phyloP scores from a whole-genome alignment of 1,140 invertebrate genomes.

The Hyles vespertilio region DNA sequence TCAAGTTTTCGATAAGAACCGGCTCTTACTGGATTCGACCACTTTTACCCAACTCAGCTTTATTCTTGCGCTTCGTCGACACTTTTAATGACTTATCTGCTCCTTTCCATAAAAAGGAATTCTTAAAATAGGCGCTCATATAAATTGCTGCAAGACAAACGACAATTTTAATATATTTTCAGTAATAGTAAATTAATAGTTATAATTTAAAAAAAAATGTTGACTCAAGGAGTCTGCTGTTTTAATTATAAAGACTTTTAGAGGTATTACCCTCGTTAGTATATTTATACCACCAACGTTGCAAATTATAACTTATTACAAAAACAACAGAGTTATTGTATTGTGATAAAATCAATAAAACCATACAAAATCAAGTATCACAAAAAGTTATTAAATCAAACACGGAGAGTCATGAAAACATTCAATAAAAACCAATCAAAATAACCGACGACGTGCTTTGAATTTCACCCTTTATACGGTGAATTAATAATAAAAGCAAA shows the following conservation, averaged over 20 bases:
- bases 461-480: conserved; percentile 32
- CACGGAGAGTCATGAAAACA: conserved; percentile 16
- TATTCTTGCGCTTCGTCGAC: conserved; percentile 52
- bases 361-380: conserved; percentile 14
- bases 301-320: background rate
- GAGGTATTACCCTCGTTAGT: too few relatives aligned
- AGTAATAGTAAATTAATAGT: too few relatives aligned
- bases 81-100: conserved; percentile 67
- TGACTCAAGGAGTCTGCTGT: too few relatives aligned
- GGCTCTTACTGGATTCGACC: conserved; percentile 48
- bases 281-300: background rate
- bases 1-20: conserved; percentile 53
- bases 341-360: background rate
- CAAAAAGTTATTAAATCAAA: conserved; percentile 21
- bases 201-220: too few relatives aligned
- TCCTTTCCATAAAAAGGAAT: conserved; percentile 37
- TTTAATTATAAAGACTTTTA: too few relatives aligned
- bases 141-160: too few relatives aligned
- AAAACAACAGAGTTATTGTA: background rate
- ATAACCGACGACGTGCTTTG: conserved; percentile 29
- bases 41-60: conserved; percentile 39
- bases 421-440: conserved; percentile 41
- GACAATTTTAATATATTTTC: too few relatives aligned
- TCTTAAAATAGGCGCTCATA: background rate
- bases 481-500: conserved; percentile 43